Conservation (phyloP, 2,113 vertebrate species). For the Stegostoma tigrinum region DNA sequence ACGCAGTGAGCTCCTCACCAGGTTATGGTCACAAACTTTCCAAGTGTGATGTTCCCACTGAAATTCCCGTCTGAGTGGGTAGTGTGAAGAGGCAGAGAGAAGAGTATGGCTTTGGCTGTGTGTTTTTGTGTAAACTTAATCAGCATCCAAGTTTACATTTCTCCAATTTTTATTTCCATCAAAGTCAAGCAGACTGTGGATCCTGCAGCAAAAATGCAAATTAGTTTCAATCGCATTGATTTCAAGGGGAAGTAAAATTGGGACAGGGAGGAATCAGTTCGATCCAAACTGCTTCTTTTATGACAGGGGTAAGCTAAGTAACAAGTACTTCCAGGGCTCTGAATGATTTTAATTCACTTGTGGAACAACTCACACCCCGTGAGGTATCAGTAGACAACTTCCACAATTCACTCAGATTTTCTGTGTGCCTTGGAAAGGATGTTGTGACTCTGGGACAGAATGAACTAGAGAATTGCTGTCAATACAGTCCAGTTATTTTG, state of each 20-base stretch:
- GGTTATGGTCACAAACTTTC: no score
- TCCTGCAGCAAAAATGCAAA: constrained; percentile 10
- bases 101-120: not conserved
- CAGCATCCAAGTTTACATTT: no score
- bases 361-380: not conserved
- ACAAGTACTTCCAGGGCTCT: not conserved
- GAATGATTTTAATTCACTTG: not conserved
- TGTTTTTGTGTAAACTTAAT: not conserved
- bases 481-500: not conserved
- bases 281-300: not conserved
- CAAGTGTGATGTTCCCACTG: no score
- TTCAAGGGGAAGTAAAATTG: not conserved
- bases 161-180: not conserved
- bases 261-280: not conserved
- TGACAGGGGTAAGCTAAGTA: not conserved
- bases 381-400: not conserved
- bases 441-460: not conserved
- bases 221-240: not conserved
- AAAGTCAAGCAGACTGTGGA: not conserved
- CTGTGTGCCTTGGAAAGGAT: not conserved
- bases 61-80: no score
- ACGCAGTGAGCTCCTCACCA: no score
- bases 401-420: not conserved
- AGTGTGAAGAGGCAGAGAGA: no score
- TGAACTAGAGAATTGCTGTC: not conserved